A percentile compares a stretch with the other conserved stretches of the same genome.
Evolutionary conservation across 2,797 vertebrate genomes (phyloP).

Genomic region (Channa striata): DNA sequence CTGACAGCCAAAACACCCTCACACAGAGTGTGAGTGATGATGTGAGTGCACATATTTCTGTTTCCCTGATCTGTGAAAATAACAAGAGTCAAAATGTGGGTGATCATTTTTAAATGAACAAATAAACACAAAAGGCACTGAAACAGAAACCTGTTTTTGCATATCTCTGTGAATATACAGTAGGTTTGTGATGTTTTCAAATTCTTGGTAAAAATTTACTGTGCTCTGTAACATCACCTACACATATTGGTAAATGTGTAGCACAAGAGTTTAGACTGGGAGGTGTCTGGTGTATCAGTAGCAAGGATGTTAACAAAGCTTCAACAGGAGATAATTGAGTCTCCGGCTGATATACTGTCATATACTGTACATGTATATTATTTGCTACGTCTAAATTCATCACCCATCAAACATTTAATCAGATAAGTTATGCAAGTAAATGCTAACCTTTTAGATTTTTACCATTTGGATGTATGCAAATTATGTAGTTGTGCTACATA

Average conservation of each 20-base stretch:
- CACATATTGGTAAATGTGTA: slow-evolving; percentile 11
- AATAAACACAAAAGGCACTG: slow-evolving; percentile 24
- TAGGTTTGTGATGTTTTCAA: background rate
- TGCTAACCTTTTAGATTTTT: slow-evolving; percentile 10
- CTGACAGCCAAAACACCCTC: slow-evolving; percentile 61
- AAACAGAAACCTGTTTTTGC: slow-evolving; percentile 14
- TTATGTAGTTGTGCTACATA: slow-evolving; percentile 2
- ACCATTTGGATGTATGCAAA: slow-evolving; percentile 35
- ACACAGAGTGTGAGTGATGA: slow-evolving; percentile 58
- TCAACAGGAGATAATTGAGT: slow-evolving; percentile 51
- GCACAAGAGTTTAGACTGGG: slow-evolving; percentile 18
- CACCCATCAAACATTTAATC: slow-evolving; percentile 31
- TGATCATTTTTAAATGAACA: slow-evolving; percentile 34
- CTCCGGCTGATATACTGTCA: no score
- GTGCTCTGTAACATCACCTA: background rate
- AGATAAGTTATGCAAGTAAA: slow-evolving; percentile 22
- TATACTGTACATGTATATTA: slow-evolving; percentile 21
- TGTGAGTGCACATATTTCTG: slow-evolving; percentile 49
- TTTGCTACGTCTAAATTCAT: slow-evolving; percentile 38
- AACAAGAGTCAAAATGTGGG: slow-evolving; percentile 33
- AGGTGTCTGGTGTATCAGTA: slow-evolving; percentile 26
- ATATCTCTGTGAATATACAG: background rate
- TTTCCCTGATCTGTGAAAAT: slow-evolving; percentile 41
- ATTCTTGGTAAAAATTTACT: background rate
- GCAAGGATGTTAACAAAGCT: slow-evolving; percentile 45